These are phyloP conservation scores for Acleris literana DNA, from an alignment of 2,888 invertebrate species.

Conservation along the genomic window DNA sequence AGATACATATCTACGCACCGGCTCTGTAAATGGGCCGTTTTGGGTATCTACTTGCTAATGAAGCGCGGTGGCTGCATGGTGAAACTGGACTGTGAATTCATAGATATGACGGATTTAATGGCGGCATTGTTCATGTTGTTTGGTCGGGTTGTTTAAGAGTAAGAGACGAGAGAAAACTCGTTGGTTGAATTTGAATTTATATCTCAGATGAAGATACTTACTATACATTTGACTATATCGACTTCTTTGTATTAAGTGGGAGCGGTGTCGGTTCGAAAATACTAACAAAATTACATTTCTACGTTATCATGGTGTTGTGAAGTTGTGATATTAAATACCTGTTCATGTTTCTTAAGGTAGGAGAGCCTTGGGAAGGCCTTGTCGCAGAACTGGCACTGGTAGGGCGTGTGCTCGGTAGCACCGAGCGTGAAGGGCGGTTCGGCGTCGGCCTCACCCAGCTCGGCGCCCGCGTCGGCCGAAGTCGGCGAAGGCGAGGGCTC, in stretches of 20 bases:
- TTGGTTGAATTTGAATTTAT: slow-evolving; percentile 14
- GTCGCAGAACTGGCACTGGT: slow-evolving; percentile 96
- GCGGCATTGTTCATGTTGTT: slow-evolving; percentile 61
- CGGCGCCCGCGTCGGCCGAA: slow-evolving; percentile 86
- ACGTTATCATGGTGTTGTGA: too few relatives aligned
- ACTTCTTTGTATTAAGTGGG: neutral
- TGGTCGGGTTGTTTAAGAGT: slow-evolving; percentile 62
- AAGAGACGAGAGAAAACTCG: slow-evolving; percentile 28
- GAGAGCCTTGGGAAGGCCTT: slow-evolving; percentile 94
- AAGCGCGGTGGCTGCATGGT: slow-evolving; percentile 66
- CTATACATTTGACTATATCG: too few relatives aligned
- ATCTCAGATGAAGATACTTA: neutral
- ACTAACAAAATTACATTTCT: too few relatives aligned
- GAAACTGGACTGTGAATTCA: slow-evolving; percentile 73
- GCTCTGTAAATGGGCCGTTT: slow-evolving; percentile 80
- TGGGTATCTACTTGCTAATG: slow-evolving; percentile 82
- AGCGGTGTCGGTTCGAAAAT: neutral
- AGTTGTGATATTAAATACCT: slow-evolving; percentile 81
- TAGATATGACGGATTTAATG: slow-evolving; percentile 71
- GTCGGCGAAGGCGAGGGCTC: slow-evolving; percentile 85
- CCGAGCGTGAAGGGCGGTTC: slow-evolving; percentile 86
- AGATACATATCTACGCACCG: slow-evolving; percentile 80
- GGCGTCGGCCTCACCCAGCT: slow-evolving; percentile 85
- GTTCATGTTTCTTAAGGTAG: slow-evolving; percentile 95
- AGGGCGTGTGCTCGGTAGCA: slow-evolving; percentile 90